Evolutionary conservation across 2,888 invertebrate species (phyloP).

Genomic region (Lepeophtheirus nordmannii): DNA sequence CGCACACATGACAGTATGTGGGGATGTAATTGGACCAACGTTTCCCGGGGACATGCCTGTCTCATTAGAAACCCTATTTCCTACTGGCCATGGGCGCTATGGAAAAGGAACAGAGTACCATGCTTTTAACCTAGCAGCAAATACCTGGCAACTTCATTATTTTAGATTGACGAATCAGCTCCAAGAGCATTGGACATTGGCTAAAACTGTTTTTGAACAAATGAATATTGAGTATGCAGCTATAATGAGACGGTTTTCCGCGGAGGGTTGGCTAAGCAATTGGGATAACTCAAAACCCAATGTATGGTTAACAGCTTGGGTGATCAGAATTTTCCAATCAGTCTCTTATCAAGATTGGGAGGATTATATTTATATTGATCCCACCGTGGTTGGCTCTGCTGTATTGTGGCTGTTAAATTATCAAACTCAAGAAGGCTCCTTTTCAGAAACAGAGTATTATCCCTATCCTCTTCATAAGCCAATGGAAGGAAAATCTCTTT

Average conservation of each 20-base stretch:
- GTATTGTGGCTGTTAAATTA: constrained; percentile 70
- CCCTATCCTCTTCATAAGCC: constrained; percentile 27
- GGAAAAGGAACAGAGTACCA: constrained; percentile 60
- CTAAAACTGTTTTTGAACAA: constrained; percentile 27
- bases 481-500: constrained; percentile 25
- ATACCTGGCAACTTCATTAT: constrained; percentile 45
- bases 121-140: constrained; percentile 89
- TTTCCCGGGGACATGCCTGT: constrained; percentile 46
- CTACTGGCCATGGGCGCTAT: constrained; percentile 28
- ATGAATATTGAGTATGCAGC: constrained; percentile 28
- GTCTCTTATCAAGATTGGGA: constrained; percentile 95
- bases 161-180: constrained; percentile 36
- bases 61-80: constrained; percentile 5
- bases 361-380: constrained; percentile 83
- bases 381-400: constrained; percentile 63
- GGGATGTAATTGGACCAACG: constrained; percentile 81
- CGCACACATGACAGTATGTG: constrained; percentile 59
- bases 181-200: constrained; percentile 25
- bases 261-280: constrained; percentile 27
- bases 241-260: constrained; percentile 26
- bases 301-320: constrained; percentile 84
- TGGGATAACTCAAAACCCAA: constrained; percentile 68
- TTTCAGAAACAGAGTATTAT: constrained; percentile 35
- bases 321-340: constrained; percentile 69
- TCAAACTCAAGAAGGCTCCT: constrained; percentile 69